phyloP scores from a whole-genome alignment of 64 coral and sea anemone genomes.

The Actinia equina region DNA sequence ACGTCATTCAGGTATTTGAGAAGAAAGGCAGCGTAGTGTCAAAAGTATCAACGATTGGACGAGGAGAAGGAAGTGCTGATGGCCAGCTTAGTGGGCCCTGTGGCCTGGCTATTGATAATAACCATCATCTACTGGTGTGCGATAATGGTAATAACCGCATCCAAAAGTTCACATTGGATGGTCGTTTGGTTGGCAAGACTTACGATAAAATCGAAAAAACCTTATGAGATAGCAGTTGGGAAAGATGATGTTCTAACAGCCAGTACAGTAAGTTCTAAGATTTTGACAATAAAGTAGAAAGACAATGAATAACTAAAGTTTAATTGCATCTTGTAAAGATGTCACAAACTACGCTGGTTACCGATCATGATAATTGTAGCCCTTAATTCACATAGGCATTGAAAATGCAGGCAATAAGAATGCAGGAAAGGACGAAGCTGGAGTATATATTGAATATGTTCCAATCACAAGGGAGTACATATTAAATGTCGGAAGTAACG shows the following conservation, averaged over 20 bases:
- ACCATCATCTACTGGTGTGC: constrained; percentile 24
- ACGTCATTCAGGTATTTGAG: constrained; percentile 41
- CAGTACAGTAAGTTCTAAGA: neutral
- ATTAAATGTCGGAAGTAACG: too few relatives aligned
- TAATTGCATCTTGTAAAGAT: too few relatives aligned
- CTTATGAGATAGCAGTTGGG: neutral
- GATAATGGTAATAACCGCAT: neutral
- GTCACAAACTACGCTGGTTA: too few relatives aligned
- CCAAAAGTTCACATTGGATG: neutral
- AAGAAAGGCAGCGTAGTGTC: constrained; percentile 6
- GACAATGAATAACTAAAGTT: neutral
- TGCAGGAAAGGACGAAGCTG: too few relatives aligned
- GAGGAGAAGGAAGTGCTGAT: neutral
- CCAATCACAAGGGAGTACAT: neutral
- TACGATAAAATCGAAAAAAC: neutral
- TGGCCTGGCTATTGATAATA: constrained; percentile 34
- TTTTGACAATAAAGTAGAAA: too few relatives aligned
- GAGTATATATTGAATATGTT: neutral
- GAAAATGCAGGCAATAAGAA: too few relatives aligned
- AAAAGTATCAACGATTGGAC: constrained; percentile 21
- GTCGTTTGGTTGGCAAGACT: neutral
- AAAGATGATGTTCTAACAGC: neutral
- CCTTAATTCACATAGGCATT: too few relatives aligned
- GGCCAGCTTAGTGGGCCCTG: constrained; percentile 16
- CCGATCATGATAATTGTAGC: too few relatives aligned